Evolutionary conservation across 2,113 vertebrate genomes (phyloP), one percentile per base, ranked within the genome.

Genomic region (Rhynchomys soricoides): DNA sequence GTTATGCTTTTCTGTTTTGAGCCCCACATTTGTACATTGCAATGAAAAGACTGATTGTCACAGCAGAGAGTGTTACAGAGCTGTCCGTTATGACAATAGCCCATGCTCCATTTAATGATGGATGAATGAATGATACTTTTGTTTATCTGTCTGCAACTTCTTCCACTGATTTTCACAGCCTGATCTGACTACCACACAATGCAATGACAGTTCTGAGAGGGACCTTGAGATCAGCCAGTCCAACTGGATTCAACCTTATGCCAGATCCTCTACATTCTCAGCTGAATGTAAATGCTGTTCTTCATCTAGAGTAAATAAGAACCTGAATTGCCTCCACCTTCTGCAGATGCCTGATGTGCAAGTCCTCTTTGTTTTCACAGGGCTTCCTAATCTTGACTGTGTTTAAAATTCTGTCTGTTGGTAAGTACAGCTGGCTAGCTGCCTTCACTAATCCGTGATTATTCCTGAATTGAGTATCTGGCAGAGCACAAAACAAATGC

Each of bases 391-490:
- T 98, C 97, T 96, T 95, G 43, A 82, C 15, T 94, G 86, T 96
- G 40, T 96, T 97, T 96, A 97, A 97, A 97, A 98, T 96, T 85
- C 50, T 93, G 77, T 89, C 92, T 96, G 83, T 97, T 90, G n/a
- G 93, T 95, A 97, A 93, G 91, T 95, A 95, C 90, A 95, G 94
- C 79, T 97, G 97, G 89, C 90, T 97, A 71, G 62, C 64, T 96
- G 87, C 57, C 90, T 96, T 79, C 75, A 85, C 57, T 97, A 98
- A 98, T 98, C 98, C 96, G 90, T 98, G 98, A 98, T 98, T 97
- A 97, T 86, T 95, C 45, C 92, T 94, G 96, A 97, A 97, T 89
- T 97, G 93, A 97, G 95, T 98, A 98, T 96, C 92, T 98, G 98
- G 95, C 97, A 98, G 97, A 98, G 96, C 52, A 31, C 95, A 98